phyloP scores from a whole-genome alignment of 2,113 vertebrate genomes.

The Nothoprocta pentlandii region DNA sequence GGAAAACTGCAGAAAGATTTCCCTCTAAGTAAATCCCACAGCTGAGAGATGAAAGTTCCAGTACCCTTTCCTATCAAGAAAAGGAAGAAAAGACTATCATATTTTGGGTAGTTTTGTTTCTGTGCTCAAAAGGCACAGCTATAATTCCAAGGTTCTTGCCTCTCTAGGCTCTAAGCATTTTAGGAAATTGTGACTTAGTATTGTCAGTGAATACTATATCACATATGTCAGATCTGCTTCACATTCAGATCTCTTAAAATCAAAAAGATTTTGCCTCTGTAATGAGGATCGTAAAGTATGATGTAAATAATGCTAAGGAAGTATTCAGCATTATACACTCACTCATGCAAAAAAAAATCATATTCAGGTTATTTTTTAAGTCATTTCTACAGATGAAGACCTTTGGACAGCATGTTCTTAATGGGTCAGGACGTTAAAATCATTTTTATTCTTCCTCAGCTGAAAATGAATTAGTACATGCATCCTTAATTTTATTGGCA shows the following conservation, averaged over 20 bases:
- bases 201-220: background rate
- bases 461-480: background rate
- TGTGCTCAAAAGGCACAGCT: background rate
- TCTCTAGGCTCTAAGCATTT: background rate
- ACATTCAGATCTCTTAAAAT: background rate
- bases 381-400: background rate
- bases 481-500: conserved; percentile 30
- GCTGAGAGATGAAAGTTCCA: rapidly evolving
- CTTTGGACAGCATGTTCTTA: background rate
- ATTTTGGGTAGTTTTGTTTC: background rate
- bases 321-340: background rate
- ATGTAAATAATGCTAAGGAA: background rate
- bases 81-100: rapidly evolving
- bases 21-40: background rate
- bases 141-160: background rate
- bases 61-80: background rate
- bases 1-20: background rate
- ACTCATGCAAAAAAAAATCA: background rate
- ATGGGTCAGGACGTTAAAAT: background rate
- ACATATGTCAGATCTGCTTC: background rate
- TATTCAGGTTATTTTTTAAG: background rate
- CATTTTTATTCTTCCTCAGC: conserved; percentile 4
- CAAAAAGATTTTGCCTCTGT: background rate
- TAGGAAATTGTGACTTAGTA: background rate
- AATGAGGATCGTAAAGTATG: background rate